phyloP scores from a whole-genome alignment of 2,888 invertebrate species.

The Caenorhabditis doughertyi region DNA sequence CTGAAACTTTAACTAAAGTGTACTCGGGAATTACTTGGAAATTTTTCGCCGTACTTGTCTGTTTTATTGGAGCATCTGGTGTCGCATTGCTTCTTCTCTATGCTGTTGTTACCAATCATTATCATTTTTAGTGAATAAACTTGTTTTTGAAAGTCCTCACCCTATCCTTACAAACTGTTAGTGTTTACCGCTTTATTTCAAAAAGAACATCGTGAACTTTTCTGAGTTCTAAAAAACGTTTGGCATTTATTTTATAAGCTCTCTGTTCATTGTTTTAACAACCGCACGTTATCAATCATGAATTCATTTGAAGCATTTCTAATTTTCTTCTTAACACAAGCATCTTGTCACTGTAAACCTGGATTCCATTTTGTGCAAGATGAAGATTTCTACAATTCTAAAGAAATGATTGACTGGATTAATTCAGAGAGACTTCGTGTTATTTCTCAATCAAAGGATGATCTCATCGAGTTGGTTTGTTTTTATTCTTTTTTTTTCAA shows the following conservation, averaged over 20 bases:
- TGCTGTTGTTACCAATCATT: conserved; percentile 21
- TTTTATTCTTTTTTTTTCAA: not conserved
- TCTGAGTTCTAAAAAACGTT: too few relatives aligned
- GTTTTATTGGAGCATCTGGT: not conserved
- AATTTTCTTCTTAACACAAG: not conserved
- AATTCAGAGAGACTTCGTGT: too few relatives aligned
- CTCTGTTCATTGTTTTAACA: too few relatives aligned
- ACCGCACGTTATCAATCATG: conserved; percentile 4
- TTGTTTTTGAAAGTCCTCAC: too few relatives aligned
- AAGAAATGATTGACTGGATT: too few relatives aligned
- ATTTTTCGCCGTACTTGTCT: not conserved
- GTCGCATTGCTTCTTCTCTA: conserved; percentile 23
- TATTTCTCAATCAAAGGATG: too few relatives aligned
- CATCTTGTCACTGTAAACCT: not conserved
- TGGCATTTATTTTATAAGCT: too few relatives aligned
- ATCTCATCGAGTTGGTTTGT: too few relatives aligned
- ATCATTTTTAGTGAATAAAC: conserved; percentile 4
- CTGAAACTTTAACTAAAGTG: not conserved
- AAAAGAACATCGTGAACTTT: not conserved
- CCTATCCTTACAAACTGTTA: too few relatives aligned
- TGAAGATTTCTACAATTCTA: conserved; percentile 5
- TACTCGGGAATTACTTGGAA: conserved; percentile 6
- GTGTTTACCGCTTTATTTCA: too few relatives aligned
- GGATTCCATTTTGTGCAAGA: conserved; percentile 1
- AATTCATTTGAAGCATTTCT: not conserved